Evolutionary conservation across 2,888 invertebrate species (phyloP), one percentile per base, ranked within the genome.

Genomic region (Pseudococcus jackbeardsleyi): DNA sequence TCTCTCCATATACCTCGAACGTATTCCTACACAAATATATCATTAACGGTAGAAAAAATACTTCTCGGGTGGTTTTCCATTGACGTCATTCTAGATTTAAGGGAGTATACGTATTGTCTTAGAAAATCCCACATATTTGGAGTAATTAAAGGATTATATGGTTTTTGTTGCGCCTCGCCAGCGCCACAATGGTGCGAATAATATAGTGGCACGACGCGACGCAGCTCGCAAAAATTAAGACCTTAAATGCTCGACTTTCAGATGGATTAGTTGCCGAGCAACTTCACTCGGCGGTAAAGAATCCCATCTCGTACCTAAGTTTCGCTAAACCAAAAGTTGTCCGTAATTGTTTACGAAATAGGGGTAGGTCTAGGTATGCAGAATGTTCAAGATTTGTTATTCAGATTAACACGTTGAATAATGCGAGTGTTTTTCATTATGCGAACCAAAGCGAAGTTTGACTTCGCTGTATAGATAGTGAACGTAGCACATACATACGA

Each of bases 141-240:
- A 68, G 68, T 68, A 68, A 68, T 68, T 68, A 68, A 68, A 68
- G 68, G 68, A 68, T 68, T 68, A 68, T 26, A 26, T 68, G 68
- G 68, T 22, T 68, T 68, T 68, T 26, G 26, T 1, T 26, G 68
- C 26, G 54, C 26, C 26, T 46, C 1, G n/a, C n/a, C n/a, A n/a
- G n/a, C n/a, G n/a, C n/a, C 54, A 54, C n/a, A 54, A 54, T 54
- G n/a, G 54, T 54, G 54, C n/a, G 54, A 54, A n/a, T 15, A 54
- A 50, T 9, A 50, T 50, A 12, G 48, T 17, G 19, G 1, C 15
- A 64, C 19, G 19, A 64, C 19, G 4, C 48, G n/a, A 54, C 54
- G 54, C 54, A 68, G 68, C 68, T 68, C 26, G 68, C 68, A 19
- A 68, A 19, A 68, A 68, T 68, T 68, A 68, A 68, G 68, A 68